Conservation (phyloP, 1,140 invertebrate species). For the Panagrolaimus sp. region DNA sequence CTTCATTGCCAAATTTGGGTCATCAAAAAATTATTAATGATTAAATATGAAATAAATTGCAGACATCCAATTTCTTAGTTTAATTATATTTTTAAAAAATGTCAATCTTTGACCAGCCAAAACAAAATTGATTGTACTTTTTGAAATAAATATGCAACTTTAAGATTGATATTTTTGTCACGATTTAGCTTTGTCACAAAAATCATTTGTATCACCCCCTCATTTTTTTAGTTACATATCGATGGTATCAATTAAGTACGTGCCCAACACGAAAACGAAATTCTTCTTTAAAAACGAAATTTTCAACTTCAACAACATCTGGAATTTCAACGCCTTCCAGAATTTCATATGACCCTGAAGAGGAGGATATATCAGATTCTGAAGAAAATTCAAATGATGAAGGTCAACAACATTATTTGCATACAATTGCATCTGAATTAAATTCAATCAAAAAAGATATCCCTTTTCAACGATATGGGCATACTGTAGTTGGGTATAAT, state of each 20-base stretch:
- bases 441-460: conserved; percentile 23
- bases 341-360: background rate
- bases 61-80: too few species aligned
- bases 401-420: too few species aligned
- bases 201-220: background rate
- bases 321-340: too few species aligned
- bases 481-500: conserved; percentile 74
- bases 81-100: too few species aligned
- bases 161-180: background rate
- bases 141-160: background rate
- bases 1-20: too few species aligned
- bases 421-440: background rate
- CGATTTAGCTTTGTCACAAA: background rate
- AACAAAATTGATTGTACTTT: background rate
- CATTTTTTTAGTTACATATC: conserved; percentile 23
- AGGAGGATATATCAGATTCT: background rate
- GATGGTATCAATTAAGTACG: conserved; percentile 21
- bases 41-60: too few species aligned
- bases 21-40: too few species aligned
- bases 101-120: too few species aligned
- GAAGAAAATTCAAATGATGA: too few species aligned
- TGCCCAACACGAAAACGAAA: conserved; percentile 1
- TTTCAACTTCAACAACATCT: too few species aligned
- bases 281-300: too few species aligned
- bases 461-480: conserved; percentile 71